Conservation (phyloP, 2,797 vertebrate genomes). For the Gallirallus australis region DNA sequence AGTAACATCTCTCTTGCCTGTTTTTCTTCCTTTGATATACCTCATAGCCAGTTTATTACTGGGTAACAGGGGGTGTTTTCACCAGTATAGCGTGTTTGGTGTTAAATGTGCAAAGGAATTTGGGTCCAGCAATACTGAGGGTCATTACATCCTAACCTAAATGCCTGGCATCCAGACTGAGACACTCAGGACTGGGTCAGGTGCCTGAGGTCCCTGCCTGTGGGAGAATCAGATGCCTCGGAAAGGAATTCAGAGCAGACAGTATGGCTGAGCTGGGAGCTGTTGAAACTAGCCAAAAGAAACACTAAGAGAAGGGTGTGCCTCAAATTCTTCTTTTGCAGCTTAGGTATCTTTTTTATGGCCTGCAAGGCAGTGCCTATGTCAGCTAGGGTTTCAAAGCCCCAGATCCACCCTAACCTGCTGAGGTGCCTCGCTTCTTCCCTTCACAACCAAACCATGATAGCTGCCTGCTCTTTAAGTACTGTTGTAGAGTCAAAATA, state of each 20-base stretch:
- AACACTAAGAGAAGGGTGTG: constrained; percentile 34
- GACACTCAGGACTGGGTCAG: background rate
- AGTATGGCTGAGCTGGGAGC: background rate
- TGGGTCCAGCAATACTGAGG: background rate
- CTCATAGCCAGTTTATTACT: background rate
- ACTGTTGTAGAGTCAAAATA: background rate
- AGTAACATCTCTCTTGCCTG: background rate
- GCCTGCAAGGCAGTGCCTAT: background rate
- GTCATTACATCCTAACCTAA: background rate
- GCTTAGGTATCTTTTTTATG: background rate
- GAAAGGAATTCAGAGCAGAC: constrained; percentile 26
- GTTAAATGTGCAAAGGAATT: rapidly evolving
- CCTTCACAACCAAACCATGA: background rate
- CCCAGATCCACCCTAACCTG: background rate
- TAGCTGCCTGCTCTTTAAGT: background rate
- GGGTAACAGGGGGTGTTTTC: background rate
- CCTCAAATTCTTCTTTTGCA: constrained; percentile 25
- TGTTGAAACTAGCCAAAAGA: constrained; percentile 57
- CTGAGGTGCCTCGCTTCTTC: background rate
- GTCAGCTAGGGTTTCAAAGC: constrained; percentile 6
- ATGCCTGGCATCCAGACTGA: background rate
- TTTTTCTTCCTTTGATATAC: background rate
- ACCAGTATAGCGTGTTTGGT: background rate
- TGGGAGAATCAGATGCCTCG: background rate
- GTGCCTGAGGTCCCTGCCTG: background rate